Evolutionary conservation across 1,140 invertebrate genomes (phyloP).

Genomic region (Ridgeia piscesae): DNA sequence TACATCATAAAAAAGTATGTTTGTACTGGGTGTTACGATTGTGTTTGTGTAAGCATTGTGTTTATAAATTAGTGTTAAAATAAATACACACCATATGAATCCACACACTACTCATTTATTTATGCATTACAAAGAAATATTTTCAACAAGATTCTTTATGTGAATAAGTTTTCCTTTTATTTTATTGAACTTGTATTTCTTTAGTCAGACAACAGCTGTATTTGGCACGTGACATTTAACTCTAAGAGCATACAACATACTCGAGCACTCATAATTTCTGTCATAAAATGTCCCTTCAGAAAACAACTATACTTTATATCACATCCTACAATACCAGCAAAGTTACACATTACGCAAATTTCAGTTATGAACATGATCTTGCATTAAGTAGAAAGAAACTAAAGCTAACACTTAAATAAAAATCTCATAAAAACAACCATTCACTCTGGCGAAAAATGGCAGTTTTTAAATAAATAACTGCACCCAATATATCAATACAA

Average conservation of each 20-base stretch:
- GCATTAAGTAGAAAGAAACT: neutral
- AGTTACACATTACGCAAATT: neutral
- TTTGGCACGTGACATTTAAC: neutral
- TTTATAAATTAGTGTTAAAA: too few species aligned
- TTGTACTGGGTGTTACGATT: too few species aligned
- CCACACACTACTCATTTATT: too few species aligned
- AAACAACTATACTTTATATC: neutral
- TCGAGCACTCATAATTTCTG: neutral
- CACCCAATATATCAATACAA: neutral
- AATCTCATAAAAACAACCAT: neutral
- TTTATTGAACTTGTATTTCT: neutral
- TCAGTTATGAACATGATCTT: too few species aligned
- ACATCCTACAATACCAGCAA: neutral
- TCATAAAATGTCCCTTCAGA: neutral
- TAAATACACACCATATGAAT: too few species aligned
- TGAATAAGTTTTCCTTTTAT: neutral
- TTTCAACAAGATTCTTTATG: neutral
- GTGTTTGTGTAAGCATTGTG: too few species aligned
- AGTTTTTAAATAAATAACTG: neutral
- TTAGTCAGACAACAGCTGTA: neutral
- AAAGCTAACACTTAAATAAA: neutral
- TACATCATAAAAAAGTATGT: neutral
- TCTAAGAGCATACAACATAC: neutral
- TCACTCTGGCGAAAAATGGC: neutral
- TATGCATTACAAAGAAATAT: neutral